A percentile compares a stretch with the other conserved stretches of the same genome.
phyloP scores from a whole-genome alignment of 2,797 vertebrate genomes.

The Melanotaenia pygmaea region DNA sequence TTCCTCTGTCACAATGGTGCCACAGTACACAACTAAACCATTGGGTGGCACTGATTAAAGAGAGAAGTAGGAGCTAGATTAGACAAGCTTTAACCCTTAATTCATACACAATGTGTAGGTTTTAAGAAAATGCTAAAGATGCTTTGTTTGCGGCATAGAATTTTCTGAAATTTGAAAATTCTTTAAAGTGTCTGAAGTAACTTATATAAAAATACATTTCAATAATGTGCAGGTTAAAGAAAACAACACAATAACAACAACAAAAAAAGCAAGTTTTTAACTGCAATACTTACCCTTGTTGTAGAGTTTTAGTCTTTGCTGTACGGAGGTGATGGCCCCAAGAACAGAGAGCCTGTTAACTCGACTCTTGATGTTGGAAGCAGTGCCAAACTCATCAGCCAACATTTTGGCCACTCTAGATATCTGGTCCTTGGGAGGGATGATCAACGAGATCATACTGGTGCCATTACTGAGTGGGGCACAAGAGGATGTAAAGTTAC shows the following conservation, averaged over 20 bases:
- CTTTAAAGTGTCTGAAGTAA: background rate
- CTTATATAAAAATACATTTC: background rate
- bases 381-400: slow-evolving; percentile 98
- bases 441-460: slow-evolving; percentile 99
- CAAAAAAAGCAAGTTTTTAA: background rate
- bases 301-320: slow-evolving; percentile 99
- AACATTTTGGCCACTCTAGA: slow-evolving; percentile 99
- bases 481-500: slow-evolving; percentile 19
- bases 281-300: slow-evolving; percentile 91
- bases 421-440: slow-evolving; percentile 99
- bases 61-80: slow-evolving; percentile 48
- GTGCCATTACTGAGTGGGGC: slow-evolving; percentile 92
- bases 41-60: slow-evolving; percentile 94
- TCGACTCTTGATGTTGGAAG: slow-evolving; percentile 98
- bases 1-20: slow-evolving; percentile 99
- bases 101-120: background rate
- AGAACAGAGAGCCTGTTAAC: slow-evolving; percentile 99
- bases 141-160: background rate
- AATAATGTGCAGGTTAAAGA: too few species aligned
- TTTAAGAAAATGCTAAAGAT: background rate
- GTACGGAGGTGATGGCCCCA: slow-evolving; percentile 99
- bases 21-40: slow-evolving; percentile 99
- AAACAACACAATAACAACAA: too few species aligned
- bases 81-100: slow-evolving; percentile 14
- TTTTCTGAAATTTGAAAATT: background rate